Percentiles rank a stretch among this genome's conserved stretches.
These are phyloP conservation scores for Maconellicoccus hirsutus DNA, from an alignment of 1,140 invertebrate genomes.

Conservation along the genomic window DNA sequence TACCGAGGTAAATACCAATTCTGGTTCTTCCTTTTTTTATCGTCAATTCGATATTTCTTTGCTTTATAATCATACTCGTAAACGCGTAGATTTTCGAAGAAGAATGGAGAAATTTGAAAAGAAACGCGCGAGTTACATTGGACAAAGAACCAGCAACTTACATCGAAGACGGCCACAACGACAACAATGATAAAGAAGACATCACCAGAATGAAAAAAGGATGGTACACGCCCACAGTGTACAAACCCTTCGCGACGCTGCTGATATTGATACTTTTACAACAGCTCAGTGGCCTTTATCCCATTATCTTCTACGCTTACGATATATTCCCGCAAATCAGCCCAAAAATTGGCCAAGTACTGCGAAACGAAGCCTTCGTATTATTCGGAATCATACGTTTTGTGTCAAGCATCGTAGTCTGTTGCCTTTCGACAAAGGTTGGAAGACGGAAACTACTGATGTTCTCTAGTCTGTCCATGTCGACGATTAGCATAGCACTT, in stretches of 20 bases:
- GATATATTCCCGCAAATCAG: conserved; percentile 42
- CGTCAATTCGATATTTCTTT: too few relatives aligned
- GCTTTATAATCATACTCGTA: too few relatives aligned
- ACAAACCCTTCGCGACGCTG: conserved; percentile 42
- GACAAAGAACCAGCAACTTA: neutral
- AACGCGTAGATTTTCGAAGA: conserved; percentile 7
- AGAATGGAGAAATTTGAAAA: conserved; percentile 2
- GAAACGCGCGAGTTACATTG: neutral
- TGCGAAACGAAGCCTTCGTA: conserved; percentile 39
- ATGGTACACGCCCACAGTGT: conserved; percentile 26
- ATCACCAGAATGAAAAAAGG: conserved; percentile 35
- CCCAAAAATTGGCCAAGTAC: conserved; percentile 35
- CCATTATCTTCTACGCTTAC: conserved; percentile 55
- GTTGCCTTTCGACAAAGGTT: conserved; percentile 40
- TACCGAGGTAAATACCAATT: conserved; percentile 27
- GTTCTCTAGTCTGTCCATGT: conserved; percentile 43
- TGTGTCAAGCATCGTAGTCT: conserved; percentile 38
- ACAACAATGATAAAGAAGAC: conserved; percentile 27
- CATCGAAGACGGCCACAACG: neutral
- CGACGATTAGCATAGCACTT: conserved; percentile 23
- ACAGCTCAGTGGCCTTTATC: conserved; percentile 47
- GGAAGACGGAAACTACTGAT: conserved; percentile 41
- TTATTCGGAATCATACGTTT: conserved; percentile 42
- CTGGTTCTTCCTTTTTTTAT: too few relatives aligned
- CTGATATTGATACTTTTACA: conserved; percentile 42